Conservation (phyloP, 2,113 vertebrate species). For the Cepphus grylle region DNA sequence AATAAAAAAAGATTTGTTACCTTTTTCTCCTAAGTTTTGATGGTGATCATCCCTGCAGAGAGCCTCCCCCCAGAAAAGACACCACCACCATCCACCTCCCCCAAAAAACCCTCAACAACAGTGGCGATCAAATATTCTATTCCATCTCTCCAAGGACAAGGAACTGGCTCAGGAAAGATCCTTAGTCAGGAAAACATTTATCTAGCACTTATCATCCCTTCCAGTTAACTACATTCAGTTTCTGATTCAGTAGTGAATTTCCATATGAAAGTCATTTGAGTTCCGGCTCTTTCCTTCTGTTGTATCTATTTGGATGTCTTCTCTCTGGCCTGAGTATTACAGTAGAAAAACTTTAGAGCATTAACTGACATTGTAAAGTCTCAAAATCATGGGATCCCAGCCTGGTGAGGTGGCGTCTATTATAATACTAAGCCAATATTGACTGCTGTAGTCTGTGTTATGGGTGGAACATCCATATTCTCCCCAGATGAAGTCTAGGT, state of each 20-base stretch:
- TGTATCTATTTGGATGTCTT: not conserved
- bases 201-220: not conserved
- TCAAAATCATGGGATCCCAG: not conserved
- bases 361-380: not conserved
- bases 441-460: not conserved
- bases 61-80: not conserved
- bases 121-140: not conserved
- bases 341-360: not conserved
- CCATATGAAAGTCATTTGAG: not conserved
- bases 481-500: not conserved
- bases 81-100: rapidly evolving
- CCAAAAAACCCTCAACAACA: not conserved
- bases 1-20: not conserved
- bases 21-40: not conserved
- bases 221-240: not conserved
- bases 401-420: not conserved
- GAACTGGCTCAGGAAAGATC: not conserved
- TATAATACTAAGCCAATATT: not conserved
- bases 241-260: not conserved
- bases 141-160: not conserved
- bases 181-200: not conserved
- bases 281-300: not conserved
- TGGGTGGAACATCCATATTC: not conserved
- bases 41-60: not conserved
- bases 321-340: not conserved